These are phyloP conservation scores for Nettapus auritus DNA, from an alignment of 2,113 vertebrate species.

Conservation along the genomic window DNA sequence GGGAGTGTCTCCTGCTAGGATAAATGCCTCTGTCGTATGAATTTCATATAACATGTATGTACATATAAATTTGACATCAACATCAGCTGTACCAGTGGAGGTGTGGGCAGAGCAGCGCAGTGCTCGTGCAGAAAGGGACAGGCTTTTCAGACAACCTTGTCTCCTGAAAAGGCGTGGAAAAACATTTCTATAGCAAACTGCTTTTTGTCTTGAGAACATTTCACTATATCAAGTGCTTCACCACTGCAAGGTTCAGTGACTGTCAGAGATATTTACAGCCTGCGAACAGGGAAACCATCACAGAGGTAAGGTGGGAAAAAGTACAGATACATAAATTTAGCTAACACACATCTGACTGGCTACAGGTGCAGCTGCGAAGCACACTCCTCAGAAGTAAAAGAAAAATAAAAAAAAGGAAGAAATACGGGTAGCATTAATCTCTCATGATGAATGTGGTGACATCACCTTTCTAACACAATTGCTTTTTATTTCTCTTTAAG, in stretches of 20 bases:
- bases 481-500: background rate
- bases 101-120: too few species aligned
- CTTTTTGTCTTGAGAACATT: background rate
- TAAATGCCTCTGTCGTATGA: background rate
- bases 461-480: background rate
- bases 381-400: background rate
- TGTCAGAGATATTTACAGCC: background rate
- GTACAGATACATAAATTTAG: background rate
- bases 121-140: background rate
- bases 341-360: background rate
- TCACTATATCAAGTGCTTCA: background rate
- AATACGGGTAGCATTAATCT: background rate
- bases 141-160: background rate
- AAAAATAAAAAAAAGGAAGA: background rate
- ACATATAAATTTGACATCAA: too few species aligned
- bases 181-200: background rate
- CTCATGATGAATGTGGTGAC: fast-evolving
- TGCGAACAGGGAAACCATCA: fast-evolving
- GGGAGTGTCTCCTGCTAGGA: background rate
- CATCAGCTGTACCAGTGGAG: fast-evolving
- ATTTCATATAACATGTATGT: background rate
- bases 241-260: background rate
- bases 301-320: background rate
- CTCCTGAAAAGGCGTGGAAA: background rate
- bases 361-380: background rate